Conservation (phyloP, 2,797 vertebrate genomes). For the Notolepis coatsorum region DNA sequence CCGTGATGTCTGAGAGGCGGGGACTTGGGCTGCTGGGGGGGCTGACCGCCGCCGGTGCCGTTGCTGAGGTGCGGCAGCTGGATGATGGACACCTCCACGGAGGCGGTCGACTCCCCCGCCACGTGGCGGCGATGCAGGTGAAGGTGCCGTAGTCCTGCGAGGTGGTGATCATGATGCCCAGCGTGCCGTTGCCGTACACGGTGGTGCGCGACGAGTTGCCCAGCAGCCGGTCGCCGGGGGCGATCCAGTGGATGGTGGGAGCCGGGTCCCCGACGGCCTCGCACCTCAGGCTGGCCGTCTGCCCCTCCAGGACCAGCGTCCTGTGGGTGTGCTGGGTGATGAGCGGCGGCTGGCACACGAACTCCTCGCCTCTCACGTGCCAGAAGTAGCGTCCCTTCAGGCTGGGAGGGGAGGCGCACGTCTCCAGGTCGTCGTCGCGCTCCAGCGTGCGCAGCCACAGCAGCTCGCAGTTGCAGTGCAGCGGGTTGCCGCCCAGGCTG, state of each 20-base stretch:
- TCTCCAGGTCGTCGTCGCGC: slow-evolving; percentile 92
- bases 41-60: slow-evolving; percentile 73
- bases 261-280: slow-evolving; percentile 91
- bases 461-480: slow-evolving; percentile 96
- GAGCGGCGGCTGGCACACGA: slow-evolving; percentile 90
- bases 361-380: slow-evolving; percentile 91
- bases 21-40: slow-evolving; percentile 86
- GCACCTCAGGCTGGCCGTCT: slow-evolving; percentile 89
- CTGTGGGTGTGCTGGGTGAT: slow-evolving; percentile 94
- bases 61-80: slow-evolving; percentile 95
- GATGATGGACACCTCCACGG: slow-evolving; percentile 89
- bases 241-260: slow-evolving; percentile 94
- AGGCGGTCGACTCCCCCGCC: slow-evolving; percentile 92
- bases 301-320: slow-evolving; percentile 91
- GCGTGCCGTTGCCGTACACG: slow-evolving; percentile 89
- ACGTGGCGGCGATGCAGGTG: slow-evolving; percentile 94
- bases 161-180: slow-evolving; percentile 91
- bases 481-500: slow-evolving; percentile 91
- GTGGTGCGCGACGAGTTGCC: slow-evolving; percentile 89
- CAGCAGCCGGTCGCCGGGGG: slow-evolving; percentile 89
- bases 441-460: slow-evolving; percentile 92
- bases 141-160: slow-evolving; percentile 94
- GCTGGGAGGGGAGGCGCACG: slow-evolving; percentile 90
- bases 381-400: slow-evolving; percentile 96
- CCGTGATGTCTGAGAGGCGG: slow-evolving; percentile 92